A percentile compares a stretch with the other conserved stretches of the same genome.
Evolutionary conservation across 2,888 invertebrate genomes (phyloP).

Genomic region (Spialia ferax): DNA sequence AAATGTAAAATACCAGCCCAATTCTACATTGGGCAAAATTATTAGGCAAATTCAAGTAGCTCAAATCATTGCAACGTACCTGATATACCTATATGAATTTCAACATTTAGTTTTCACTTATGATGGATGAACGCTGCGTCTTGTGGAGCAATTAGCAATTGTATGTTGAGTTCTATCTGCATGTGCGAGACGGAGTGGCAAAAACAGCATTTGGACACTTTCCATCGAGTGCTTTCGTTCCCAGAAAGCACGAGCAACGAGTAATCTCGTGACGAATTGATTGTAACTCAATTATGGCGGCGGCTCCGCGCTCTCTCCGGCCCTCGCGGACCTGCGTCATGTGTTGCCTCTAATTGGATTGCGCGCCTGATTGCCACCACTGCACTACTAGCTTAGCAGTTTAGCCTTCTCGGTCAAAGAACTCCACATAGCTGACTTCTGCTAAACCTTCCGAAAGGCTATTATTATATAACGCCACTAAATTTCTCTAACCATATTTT

Average conservation of each 20-base stretch:
- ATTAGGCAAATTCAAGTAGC: not conserved
- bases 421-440: not conserved
- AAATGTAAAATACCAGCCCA: too few species aligned
- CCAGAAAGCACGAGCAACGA: constrained; percentile 40
- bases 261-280: constrained; percentile 63
- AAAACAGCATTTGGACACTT: not conserved
- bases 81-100: not conserved
- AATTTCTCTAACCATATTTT: too few species aligned
- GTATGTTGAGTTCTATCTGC: not conserved
- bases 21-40: too few species aligned
- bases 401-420: constrained; percentile 7
- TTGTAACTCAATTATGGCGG: constrained; percentile 66
- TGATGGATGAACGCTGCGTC: too few species aligned
- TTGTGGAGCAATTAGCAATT: not conserved
- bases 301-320: constrained; percentile 42
- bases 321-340: constrained; percentile 31
- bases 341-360: constrained; percentile 32
- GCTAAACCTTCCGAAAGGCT: not conserved
- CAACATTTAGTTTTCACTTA: not conserved
- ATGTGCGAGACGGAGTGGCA: too few species aligned
- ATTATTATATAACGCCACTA: too few species aligned
- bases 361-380: not conserved
- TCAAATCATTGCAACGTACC: not conserved
- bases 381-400: constrained; percentile 3
- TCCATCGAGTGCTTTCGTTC: not conserved